These are phyloP conservation scores for Syngnathus floridae DNA, from an alignment of 2,113 vertebrate genomes.

Conservation along the genomic window DNA sequence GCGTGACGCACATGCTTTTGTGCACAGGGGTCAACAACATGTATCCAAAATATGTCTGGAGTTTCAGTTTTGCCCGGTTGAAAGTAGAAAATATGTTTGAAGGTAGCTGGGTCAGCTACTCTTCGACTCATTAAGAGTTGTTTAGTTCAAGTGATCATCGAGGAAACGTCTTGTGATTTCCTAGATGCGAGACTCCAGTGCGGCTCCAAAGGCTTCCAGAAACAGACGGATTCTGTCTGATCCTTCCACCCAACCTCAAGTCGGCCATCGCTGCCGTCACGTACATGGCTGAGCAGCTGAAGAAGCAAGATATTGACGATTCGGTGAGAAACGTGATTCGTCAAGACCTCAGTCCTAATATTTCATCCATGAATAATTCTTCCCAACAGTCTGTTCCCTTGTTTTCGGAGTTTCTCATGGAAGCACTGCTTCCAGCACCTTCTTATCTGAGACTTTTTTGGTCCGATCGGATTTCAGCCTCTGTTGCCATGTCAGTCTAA, in stretches of 20 bases:
- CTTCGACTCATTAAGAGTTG: no score
- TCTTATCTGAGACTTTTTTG: conserved; percentile 1
- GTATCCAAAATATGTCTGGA: not conserved
- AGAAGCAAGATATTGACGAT: conserved; percentile 71
- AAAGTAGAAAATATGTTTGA: no score
- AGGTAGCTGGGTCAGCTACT: no score
- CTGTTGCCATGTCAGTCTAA: not conserved
- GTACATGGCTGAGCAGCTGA: conserved; percentile 74
- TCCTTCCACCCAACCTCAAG: conserved; percentile 77
- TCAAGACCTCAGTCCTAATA: no score
- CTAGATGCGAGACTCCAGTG: conserved; percentile 59
- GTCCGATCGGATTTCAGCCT: not conserved
- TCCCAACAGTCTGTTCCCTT: not conserved
- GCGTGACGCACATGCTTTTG: not conserved
- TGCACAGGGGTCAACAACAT: conserved; percentile 10
- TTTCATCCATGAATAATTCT: not conserved
- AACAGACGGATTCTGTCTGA: conserved; percentile 66
- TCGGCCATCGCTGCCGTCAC: conserved; percentile 72
- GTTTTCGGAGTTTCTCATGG: no score
- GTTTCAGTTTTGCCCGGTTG: no score
- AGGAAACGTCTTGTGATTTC: not conserved
- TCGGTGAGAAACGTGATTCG: conserved; percentile 49
- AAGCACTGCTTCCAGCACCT: no score
- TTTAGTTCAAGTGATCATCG: no score
- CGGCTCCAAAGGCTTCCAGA: conserved; percentile 65